phyloP scores from a whole-genome alignment of 2,113 vertebrate genomes.

The Himantopus leucocephalus region DNA sequence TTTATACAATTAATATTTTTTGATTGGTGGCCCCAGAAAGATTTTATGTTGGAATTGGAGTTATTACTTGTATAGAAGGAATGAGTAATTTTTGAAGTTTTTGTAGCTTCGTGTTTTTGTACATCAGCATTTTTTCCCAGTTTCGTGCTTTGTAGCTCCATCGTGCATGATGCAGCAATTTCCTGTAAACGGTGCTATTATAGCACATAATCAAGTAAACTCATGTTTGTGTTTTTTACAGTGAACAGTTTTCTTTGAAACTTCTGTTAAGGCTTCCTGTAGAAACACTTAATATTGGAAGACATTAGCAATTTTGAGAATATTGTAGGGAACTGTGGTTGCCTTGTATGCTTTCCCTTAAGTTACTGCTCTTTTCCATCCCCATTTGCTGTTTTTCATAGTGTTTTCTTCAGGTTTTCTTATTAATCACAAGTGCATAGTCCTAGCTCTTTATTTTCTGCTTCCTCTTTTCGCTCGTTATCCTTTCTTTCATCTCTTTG shows the following conservation, averaged over 20 bases:
- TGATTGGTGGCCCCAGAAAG: neutral
- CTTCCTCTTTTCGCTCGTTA: neutral
- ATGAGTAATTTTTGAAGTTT: neutral
- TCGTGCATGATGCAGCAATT: neutral
- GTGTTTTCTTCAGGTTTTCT: neutral
- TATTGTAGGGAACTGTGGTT: neutral
- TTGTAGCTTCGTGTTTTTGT: neutral
- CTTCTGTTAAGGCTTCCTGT: neutral
- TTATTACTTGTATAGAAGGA: neutral
- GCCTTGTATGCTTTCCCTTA: neutral
- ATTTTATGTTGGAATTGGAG: neutral
- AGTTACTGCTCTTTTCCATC: neutral
- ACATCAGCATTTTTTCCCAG: neutral
- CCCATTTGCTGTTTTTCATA: neutral
- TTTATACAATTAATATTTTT: neutral
- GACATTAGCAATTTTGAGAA: neutral
- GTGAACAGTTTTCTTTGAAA: neutral
- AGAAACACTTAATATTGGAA: neutral
- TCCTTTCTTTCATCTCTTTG: neutral
- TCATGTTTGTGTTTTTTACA: neutral
- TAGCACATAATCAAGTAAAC: neutral
- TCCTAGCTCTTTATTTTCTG: neutral
- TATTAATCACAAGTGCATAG: neutral
- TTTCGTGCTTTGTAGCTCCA: neutral
- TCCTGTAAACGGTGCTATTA: neutral